Percentiles rank a stretch among this genome's conserved stretches.
Evolutionary conservation across 2,113 vertebrate genomes (phyloP).

Genomic region (Colistium nudipinnis): DNA sequence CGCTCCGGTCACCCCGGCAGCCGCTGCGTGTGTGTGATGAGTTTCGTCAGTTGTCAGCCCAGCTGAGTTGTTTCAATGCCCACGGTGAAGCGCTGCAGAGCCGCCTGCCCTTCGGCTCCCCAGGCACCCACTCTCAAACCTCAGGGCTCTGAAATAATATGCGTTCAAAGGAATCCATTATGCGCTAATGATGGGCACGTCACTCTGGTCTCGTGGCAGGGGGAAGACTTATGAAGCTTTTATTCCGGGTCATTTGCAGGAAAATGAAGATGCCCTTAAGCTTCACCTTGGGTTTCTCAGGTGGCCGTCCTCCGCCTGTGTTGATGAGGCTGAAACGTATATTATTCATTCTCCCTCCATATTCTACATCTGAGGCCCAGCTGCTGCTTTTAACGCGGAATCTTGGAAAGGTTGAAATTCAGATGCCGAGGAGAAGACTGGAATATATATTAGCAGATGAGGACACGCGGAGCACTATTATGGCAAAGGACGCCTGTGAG

Average conservation of each 20-base stretch:
- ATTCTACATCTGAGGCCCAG: conserved; percentile 26
- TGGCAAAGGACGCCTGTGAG: conserved; percentile 19
- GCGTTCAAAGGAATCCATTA: conserved; percentile 51
- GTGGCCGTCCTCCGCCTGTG: background rate
- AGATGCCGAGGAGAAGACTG: conserved; percentile 37
- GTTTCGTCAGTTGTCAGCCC: background rate
- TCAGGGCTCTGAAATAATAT: conserved; percentile 23
- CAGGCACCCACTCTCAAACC: background rate
- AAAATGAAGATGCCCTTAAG: conserved; percentile 32
- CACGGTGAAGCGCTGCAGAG: background rate
- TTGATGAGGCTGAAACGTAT: conserved; percentile 23
- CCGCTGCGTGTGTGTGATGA: conserved; percentile 10
- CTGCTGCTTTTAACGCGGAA: conserved; percentile 23
- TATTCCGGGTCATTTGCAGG: conserved; percentile 14
- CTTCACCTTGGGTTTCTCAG: conserved; percentile 42
- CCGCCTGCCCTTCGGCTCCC: background rate
- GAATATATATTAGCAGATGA: conserved; percentile 46
- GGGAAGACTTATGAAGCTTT: conserved; percentile 23
- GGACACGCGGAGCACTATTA: conserved; percentile 3
- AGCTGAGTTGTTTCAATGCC: background rate
- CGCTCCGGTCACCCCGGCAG: conserved; percentile 9
- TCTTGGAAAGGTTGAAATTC: conserved; percentile 46
- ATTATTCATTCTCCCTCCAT: conserved; percentile 43
- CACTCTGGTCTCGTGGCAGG: background rate
- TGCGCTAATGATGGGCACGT: conserved; percentile 33